Conservation (phyloP, 92 coral and sea anemone species). For the Umimayanthus chanpuru region DNA sequence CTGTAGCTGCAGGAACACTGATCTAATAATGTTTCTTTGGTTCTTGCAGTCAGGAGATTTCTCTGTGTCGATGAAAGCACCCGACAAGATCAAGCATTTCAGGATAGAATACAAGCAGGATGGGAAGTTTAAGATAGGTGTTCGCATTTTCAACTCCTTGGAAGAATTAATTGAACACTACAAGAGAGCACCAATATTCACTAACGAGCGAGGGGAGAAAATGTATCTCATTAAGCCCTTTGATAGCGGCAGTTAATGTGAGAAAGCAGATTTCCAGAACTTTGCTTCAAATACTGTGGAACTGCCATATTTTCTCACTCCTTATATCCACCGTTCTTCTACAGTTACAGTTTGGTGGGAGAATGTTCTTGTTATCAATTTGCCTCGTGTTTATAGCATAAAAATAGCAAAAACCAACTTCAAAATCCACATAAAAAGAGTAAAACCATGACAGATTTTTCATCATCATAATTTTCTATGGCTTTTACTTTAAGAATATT, state of each 20-base stretch:
- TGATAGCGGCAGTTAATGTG: slow-evolving; percentile 55
- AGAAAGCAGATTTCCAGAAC: slow-evolving; percentile 14
- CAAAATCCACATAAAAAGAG: too few relatives aligned
- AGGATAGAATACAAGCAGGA: slow-evolving; percentile 67
- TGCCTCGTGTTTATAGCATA: too few relatives aligned
- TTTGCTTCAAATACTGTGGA: neutral
- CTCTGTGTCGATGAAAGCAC: slow-evolving; percentile 99
- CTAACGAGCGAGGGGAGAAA: slow-evolving; percentile 80
- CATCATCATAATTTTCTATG: too few relatives aligned
- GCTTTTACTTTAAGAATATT: too few relatives aligned
- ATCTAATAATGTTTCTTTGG: neutral
- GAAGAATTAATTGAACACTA: slow-evolving; percentile 92
- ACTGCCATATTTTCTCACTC: neutral
- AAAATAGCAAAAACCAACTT: too few relatives aligned
- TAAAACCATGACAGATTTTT: too few relatives aligned
- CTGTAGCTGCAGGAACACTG: too few relatives aligned
- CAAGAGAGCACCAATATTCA: slow-evolving; percentile 89
- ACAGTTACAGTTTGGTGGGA: neutral
- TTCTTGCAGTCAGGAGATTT: slow-evolving; percentile 84
- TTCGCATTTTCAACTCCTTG: slow-evolving; percentile 74
- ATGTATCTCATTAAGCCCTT: slow-evolving; percentile 88
- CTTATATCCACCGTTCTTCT: neutral
- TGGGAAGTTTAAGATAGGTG: slow-evolving; percentile 82
- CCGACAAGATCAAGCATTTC: slow-evolving; percentile 97
- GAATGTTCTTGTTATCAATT: too few relatives aligned